Base-by-base conservation (phyloP, 2,797 vertebrate genomes). In the Thalassophryne amazonica region DNA sequence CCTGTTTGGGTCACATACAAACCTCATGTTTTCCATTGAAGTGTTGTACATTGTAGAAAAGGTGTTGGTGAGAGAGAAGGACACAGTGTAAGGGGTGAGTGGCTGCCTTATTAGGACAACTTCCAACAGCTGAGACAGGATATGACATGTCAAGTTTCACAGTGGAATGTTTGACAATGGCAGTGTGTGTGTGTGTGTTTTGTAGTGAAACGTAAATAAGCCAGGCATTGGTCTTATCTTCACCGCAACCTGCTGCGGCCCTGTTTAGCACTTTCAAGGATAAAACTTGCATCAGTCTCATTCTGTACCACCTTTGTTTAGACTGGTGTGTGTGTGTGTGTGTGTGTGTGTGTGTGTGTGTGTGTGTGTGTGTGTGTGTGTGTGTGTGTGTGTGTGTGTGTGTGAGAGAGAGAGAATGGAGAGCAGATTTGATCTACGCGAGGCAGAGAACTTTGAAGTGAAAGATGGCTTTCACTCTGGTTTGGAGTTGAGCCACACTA, bases 121-220 rank as follows among this genome's bases (percentile, higher is more conserved):
- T 59, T 70, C 48, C 57, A 72, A 65, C 71, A 74, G 72, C 76
- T 36, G 68, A 83, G 84, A 64, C 88, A 87, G 86, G 89, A 90
- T 87, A 68, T 82, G 84, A 88, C 89, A 88, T 4, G 88, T 74
- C 61, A 52, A 73, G 75, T 72, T 78, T 77, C 62, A 40, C 63
- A 27, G 56, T 78, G 88, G 89, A 91, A 91, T 91, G 87, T 78
- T 64, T 62, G 69, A 78, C 66, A 80, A 57, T 76, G 36, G 70
- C 4, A 22, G 32, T 32, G 48, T 7, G 21, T 64, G 43, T 50
- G 36, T 9, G 29, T 47, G 39, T 24, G 14, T 56, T 28, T 57
- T 27, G 63, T 28, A 56, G 42, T 28, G 27, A 42, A 16, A 29
- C 8, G n/a, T 11, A 34, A 45, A 34, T 33, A 66, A 53, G 52